phyloP scores from a whole-genome alignment of 1,140 invertebrate species.

The Ostrea denselamellosa region DNA sequence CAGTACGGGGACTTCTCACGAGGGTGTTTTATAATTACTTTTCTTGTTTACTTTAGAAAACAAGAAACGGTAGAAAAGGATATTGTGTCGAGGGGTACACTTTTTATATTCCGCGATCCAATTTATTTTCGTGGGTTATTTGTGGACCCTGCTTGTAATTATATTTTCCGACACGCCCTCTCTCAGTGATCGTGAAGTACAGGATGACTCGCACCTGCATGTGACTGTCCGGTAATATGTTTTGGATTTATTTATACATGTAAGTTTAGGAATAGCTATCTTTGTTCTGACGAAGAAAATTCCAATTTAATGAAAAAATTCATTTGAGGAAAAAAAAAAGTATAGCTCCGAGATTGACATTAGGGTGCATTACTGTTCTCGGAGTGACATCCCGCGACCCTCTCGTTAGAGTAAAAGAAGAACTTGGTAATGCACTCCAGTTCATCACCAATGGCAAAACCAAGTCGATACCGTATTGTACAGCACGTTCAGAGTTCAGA shows the following conservation, averaged over 20 bases:
- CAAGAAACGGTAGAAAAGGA: conserved; percentile 35
- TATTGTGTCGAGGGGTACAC: conserved; percentile 3
- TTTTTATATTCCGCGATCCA: conserved; percentile 22
- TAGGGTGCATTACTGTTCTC: conserved; percentile 6
- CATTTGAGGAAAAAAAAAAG: background rate
- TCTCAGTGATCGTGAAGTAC: background rate
- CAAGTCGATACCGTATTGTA: conserved; percentile 7
- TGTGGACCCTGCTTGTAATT: conserved; percentile 29
- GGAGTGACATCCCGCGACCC: background rate
- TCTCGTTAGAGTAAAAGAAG: conserved; percentile 7
- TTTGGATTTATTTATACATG: conserved; percentile 3
- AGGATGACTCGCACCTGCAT: conserved; percentile 13
- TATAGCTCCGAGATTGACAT: background rate
- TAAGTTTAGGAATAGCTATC: background rate
- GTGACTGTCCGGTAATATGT: background rate
- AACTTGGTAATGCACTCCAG: conserved; percentile 16
- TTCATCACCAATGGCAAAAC: conserved; percentile 2
- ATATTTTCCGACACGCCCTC: conserved; percentile 18
- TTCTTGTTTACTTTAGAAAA: conserved; percentile 34
- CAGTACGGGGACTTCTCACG: conserved; percentile 8
- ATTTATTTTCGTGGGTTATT: conserved; percentile 30
- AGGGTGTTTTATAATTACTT: conserved; percentile 16
- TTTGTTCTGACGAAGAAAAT: conserved; percentile 17
- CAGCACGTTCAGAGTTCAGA: background rate
- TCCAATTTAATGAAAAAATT: conserved; percentile 30